Evolutionary conservation across 1,140 invertebrate species (phyloP).

Genomic region (Cydia fagiglandana): DNA sequence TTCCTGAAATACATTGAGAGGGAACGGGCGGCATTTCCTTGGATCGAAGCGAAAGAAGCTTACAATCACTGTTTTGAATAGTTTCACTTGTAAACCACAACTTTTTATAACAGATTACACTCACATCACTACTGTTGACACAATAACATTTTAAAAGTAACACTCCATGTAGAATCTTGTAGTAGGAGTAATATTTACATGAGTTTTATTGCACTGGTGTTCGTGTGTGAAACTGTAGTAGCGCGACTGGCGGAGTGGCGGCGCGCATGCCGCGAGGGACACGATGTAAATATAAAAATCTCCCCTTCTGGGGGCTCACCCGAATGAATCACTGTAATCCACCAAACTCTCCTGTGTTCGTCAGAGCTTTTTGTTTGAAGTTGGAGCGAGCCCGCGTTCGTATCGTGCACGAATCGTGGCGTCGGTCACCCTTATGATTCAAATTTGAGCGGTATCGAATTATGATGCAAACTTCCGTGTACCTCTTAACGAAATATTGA

Average conservation of each 20-base stretch:
- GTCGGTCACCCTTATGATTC: slow-evolving; percentile 44
- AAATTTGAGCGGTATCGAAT: slow-evolving; percentile 66
- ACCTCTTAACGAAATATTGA: slow-evolving; percentile 74
- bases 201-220: slow-evolving; percentile 73
- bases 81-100: slow-evolving; percentile 59
- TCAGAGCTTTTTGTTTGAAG: slow-evolving; percentile 47
- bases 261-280: slow-evolving; percentile 76
- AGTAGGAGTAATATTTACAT: slow-evolving; percentile 76
- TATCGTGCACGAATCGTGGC: slow-evolving; percentile 35
- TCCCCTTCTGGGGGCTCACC: slow-evolving; percentile 76
- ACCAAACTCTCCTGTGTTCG: slow-evolving; percentile 51
- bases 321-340: slow-evolving; percentile 72
- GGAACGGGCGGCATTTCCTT: slow-evolving; percentile 67
- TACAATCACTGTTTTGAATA: slow-evolving; percentile 49
- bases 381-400: slow-evolving; percentile 37
- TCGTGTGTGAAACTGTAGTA: slow-evolving; percentile 75
- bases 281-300: slow-evolving; percentile 79
- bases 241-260: slow-evolving; percentile 72
- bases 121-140: slow-evolving; percentile 52
- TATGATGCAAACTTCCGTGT: slow-evolving; percentile 68
- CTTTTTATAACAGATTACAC: slow-evolving; percentile 50
- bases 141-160: slow-evolving; percentile 58
- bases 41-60: slow-evolving; percentile 69
- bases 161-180: slow-evolving; percentile 71
- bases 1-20: slow-evolving; percentile 75